These are phyloP conservation scores for Apantesis nais DNA, from an alignment of 2,888 invertebrate genomes.

Conservation along the genomic window DNA sequence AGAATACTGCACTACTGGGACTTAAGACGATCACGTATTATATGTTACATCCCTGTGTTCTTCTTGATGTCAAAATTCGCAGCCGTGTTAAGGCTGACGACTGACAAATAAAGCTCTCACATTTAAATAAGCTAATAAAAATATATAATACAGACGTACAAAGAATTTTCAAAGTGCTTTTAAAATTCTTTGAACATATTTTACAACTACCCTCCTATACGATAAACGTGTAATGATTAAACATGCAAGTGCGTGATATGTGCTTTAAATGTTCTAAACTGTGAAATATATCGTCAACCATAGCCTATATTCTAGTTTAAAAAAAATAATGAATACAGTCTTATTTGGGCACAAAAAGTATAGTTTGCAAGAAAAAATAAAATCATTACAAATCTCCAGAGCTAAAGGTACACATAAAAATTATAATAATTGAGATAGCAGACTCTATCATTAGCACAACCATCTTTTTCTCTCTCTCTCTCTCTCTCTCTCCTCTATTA, in stretches of 20 bases:
- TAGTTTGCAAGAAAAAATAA: conserved; percentile 1
- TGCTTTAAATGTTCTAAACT: conserved; percentile 52
- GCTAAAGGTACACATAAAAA: neutral
- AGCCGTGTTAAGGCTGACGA: no score
- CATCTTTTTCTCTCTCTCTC: neutral
- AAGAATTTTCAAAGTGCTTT: conserved; percentile 22
- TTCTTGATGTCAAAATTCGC: no score
- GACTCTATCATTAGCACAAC: conserved; percentile 6
- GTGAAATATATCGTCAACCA: conserved; percentile 42
- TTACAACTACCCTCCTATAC: conserved; percentile 28
- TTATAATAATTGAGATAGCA: neutral
- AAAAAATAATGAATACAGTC: conserved; percentile 34
- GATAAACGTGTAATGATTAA: conserved; percentile 45
- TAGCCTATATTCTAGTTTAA: conserved; percentile 28
- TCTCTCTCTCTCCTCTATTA: neutral
- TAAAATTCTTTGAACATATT: conserved; percentile 23
- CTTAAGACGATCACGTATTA: no score
- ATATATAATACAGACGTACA: conserved; percentile 19
- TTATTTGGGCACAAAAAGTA: conserved; percentile 33
- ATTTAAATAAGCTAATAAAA: conserved; percentile 23
- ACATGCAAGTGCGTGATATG: conserved; percentile 72
- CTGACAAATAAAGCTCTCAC: conserved; percentile 30
- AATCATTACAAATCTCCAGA: neutral
- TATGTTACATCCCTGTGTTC: no score
- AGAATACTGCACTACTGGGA: no score